Evolutionary conservation across 2,888 invertebrate species (phyloP).

Genomic region (Melipona bicolor): DNA sequence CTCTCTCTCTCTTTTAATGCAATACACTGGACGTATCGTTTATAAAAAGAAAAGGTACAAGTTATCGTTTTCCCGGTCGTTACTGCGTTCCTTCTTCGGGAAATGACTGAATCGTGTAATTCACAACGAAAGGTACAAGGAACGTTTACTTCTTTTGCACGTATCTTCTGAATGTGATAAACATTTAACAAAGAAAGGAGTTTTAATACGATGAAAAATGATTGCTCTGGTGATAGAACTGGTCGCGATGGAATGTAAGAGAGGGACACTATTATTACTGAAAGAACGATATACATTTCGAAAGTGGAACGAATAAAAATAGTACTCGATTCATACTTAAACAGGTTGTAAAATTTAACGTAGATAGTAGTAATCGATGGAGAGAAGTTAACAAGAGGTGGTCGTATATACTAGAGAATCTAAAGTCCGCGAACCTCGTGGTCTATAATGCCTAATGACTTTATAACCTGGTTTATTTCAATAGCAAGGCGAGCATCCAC

Average conservation of each 20-base stretch:
- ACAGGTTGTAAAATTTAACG: conserved; percentile 60
- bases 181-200: not conserved
- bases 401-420: conserved; percentile 21
- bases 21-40: conserved; percentile 47
- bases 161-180: not conserved
- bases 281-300: not conserved
- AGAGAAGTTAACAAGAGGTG: conserved; percentile 56
- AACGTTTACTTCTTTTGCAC: not conserved
- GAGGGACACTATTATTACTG: not conserved
- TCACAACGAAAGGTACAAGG: conserved; percentile 5
- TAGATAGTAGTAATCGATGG: conserved; percentile 59
- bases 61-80: conserved; percentile 28
- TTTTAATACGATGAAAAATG: not conserved
- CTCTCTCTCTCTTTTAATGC: conserved; percentile 25
- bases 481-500: conserved; percentile 2
- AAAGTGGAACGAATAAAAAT: conserved; percentile 36
- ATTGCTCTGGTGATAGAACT: not conserved
- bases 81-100: not conserved
- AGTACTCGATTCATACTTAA: conserved; percentile 29
- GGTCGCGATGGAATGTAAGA: not conserved
- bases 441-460: conserved; percentile 63
- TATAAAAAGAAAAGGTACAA: not conserved
- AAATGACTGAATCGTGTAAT: not conserved
- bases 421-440: conserved; percentile 30
- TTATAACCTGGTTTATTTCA: conserved; percentile 59